Evolutionary conservation across 92 coral and sea anemone genomes (phyloP).

Genomic region (Metridium senile): DNA sequence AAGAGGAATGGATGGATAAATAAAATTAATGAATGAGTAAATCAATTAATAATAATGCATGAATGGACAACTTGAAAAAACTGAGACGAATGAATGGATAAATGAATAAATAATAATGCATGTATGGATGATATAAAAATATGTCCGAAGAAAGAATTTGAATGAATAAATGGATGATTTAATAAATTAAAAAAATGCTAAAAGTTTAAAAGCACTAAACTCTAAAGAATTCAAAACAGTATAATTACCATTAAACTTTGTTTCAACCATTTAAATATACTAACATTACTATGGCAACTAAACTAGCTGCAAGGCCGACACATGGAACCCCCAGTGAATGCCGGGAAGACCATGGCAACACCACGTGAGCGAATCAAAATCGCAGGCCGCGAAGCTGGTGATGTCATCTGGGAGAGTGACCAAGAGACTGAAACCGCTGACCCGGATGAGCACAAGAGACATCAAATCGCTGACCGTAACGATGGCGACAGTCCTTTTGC

Average conservation of each 20-base stretch:
- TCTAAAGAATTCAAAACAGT: too few species aligned
- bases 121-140: too few species aligned
- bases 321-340: slow-evolving; percentile 68
- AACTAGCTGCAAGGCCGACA: slow-evolving; percentile 64
- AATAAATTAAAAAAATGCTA: too few species aligned
- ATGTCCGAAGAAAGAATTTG: too few species aligned
- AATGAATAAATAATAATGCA: neutral
- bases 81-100: too few species aligned
- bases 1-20: neutral
- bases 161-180: too few species aligned
- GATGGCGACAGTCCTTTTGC: slow-evolving; percentile 61
- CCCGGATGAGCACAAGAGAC: slow-evolving; percentile 57
- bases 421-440: slow-evolving; percentile 70
- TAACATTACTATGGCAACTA: slow-evolving; percentile 29
- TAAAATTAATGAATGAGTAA: neutral
- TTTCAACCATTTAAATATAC: neutral
- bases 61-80: too few species aligned
- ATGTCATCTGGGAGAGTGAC: slow-evolving; percentile 88
- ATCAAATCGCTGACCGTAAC: slow-evolving; percentile 12
- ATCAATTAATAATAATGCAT: neutral
- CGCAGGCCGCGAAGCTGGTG: slow-evolving; percentile 62
- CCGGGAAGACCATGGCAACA: slow-evolving; percentile 63
- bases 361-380: slow-evolving; percentile 72
- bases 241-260: too few species aligned
- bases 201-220: too few species aligned